These are phyloP conservation scores for Schlechtendalia chinensis DNA, from an alignment of 1,140 invertebrate species.

Conservation along the genomic window DNA sequence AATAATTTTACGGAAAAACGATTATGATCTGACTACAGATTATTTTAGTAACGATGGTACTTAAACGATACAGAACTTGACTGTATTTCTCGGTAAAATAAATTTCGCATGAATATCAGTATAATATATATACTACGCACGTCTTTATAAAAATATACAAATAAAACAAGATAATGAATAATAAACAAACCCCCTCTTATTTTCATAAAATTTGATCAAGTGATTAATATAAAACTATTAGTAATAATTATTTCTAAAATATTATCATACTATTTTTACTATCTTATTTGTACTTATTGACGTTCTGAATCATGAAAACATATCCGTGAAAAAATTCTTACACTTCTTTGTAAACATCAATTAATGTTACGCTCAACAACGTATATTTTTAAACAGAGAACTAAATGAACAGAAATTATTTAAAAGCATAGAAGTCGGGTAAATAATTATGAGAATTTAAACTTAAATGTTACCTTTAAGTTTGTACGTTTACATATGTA, in stretches of 20 bases:
- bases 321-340: no score
- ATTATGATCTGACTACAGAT: constrained; percentile 4
- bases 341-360: background rate
- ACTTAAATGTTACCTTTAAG: background rate
- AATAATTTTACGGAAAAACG: background rate
- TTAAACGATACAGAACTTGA: no score
- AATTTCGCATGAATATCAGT: background rate
- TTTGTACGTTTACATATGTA: background rate
- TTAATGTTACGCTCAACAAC: background rate
- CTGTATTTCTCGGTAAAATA: background rate
- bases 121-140: background rate
- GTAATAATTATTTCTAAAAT: background rate
- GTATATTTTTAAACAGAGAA: background rate
- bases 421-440: no score
- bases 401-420: background rate
- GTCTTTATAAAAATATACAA: background rate
- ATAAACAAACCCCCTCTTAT: background rate
- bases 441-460: background rate
- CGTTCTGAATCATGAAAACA: background rate
- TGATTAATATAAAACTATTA: background rate
- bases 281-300: no score
- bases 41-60: background rate
- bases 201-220: background rate
- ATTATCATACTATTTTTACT: background rate
- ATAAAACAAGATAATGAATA: background rate